Base-by-base conservation (phyloP, 2,888 invertebrate species). In the Cerastoderma edule region DNA sequence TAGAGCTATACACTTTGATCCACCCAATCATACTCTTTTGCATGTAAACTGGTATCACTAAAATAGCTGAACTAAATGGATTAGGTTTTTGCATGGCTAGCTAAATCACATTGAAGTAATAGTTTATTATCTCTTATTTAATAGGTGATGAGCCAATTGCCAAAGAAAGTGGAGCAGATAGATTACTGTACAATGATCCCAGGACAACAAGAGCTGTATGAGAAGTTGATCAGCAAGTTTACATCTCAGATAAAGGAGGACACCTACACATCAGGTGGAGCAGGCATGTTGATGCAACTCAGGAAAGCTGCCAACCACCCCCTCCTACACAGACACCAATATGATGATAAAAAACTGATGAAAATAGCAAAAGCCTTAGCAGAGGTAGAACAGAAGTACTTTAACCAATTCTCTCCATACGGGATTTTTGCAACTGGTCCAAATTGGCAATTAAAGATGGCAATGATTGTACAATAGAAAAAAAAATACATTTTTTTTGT, bases 261-360 rank as follows among this genome's bases (percentile, higher is more conserved):
- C 44, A 56, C 64, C 2, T 66, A 77, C 22, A 72, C 72, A 1
- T 50, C 56, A 5, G 85, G 85, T 3, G 87, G 91, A 5, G 80
- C 89, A 1, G 85, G 88, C 48, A 90, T 92, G 88, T 83, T 92
- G 85, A 98, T 98, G 96, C 96, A 98, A 92, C 95, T 99, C 93
- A 94, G 99, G 1, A 98, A 98, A 92, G 94, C 97, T 28, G 97
- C 98, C 46, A 99, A 99, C 94, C 99, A 99, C 93, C 98, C 98
- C 0, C 93, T 98, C 13, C 94, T 99, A 0, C 94, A 97, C 83
- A 95, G 98, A 35, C 94, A 94, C 89, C 95, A 96, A 44, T 94
- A 93, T 85, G 94, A 94, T 54, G 95, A 96, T 78, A 93, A 94
- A 0, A 85, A 91, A 95, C 75, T 94, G 54, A 92, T 94, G 72